Percentiles rank a stretch among this genome's conserved stretches.
Conservation (phyloP, 2,888 invertebrate species). For the Polymixis flavicincta region DNA sequence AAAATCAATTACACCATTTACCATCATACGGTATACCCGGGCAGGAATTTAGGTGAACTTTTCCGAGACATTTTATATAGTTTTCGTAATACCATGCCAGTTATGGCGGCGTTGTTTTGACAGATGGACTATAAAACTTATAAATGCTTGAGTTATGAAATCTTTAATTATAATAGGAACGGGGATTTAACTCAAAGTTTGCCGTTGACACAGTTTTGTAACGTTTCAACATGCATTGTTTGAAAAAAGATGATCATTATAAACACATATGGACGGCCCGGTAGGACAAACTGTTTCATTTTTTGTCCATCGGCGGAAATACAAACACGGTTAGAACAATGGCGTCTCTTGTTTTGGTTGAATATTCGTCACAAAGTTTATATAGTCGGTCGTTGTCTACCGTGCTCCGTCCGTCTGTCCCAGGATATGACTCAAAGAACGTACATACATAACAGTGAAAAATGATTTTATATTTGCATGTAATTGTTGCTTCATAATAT, state of each 20-base stretch:
- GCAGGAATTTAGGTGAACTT: slow-evolving; percentile 78
- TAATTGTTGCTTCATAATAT: slow-evolving; percentile 60
- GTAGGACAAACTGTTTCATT: slow-evolving; percentile 69
- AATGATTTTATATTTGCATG: slow-evolving; percentile 65
- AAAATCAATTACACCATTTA: slow-evolving; percentile 84
- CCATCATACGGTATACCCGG: slow-evolving; percentile 68
- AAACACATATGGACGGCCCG: slow-evolving; percentile 48
- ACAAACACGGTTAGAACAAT: slow-evolving; percentile 82
- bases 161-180: slow-evolving; percentile 66
- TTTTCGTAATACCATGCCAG: slow-evolving; percentile 64
- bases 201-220: slow-evolving; percentile 66
- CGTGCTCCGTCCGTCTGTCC: slow-evolving; percentile 58
- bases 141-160: slow-evolving; percentile 78
- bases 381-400: slow-evolving; percentile 72
- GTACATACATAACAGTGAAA: slow-evolving; percentile 72
- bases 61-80: slow-evolving; percentile 69
- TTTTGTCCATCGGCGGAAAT: slow-evolving; percentile 81
- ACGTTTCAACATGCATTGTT: slow-evolving; percentile 48
- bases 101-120: slow-evolving; percentile 78
- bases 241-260: slow-evolving; percentile 41
- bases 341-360: slow-evolving; percentile 79
- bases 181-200: slow-evolving; percentile 60
- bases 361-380: slow-evolving; percentile 74
- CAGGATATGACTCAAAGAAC: slow-evolving; percentile 84
- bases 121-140: slow-evolving; percentile 82